A percentile compares a stretch with the other conserved stretches of the same genome.
These are phyloP conservation scores for Anoura caudifer DNA, from an alignment of 2,113 vertebrate species.

Conservation along the genomic window DNA sequence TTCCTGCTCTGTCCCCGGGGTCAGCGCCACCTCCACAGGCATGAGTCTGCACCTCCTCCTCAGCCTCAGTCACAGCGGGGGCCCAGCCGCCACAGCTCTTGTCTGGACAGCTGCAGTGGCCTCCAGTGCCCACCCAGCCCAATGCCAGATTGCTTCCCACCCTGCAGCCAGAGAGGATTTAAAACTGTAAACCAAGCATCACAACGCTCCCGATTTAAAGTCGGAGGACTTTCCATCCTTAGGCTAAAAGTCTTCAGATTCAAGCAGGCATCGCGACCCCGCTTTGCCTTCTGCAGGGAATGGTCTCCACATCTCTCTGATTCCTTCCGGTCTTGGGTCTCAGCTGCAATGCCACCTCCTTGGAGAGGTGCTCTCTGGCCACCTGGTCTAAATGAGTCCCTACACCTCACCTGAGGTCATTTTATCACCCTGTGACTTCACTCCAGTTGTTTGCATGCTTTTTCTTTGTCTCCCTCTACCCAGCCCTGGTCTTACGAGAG, in stretches of 20 bases:
- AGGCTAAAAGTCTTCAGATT: neutral
- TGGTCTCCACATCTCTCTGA: neutral
- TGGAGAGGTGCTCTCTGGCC: neutral
- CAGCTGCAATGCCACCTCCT: neutral
- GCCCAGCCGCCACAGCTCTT: accelerated
- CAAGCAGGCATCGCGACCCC: too few species aligned
- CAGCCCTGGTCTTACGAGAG: neutral
- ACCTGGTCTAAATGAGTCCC: neutral
- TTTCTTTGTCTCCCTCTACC: neutral
- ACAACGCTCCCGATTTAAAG: neutral
- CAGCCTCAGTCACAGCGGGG: neutral
- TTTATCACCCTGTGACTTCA: neutral
- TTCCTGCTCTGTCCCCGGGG: neutral
- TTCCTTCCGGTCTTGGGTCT: neutral
- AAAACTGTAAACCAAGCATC: neutral
- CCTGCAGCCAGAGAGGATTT: neutral
- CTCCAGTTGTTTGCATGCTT: neutral
- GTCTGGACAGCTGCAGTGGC: neutral
- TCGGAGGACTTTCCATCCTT: neutral
- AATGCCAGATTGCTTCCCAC: neutral
- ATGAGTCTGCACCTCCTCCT: neutral
- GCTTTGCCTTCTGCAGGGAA: too few species aligned
- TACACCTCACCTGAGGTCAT: neutral
- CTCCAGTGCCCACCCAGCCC: neutral
- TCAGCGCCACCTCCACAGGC: neutral